Evolutionary conservation across 2,888 invertebrate genomes (phyloP), one percentile per base, ranked within the genome.

Genomic region (Phania funesta): DNA sequence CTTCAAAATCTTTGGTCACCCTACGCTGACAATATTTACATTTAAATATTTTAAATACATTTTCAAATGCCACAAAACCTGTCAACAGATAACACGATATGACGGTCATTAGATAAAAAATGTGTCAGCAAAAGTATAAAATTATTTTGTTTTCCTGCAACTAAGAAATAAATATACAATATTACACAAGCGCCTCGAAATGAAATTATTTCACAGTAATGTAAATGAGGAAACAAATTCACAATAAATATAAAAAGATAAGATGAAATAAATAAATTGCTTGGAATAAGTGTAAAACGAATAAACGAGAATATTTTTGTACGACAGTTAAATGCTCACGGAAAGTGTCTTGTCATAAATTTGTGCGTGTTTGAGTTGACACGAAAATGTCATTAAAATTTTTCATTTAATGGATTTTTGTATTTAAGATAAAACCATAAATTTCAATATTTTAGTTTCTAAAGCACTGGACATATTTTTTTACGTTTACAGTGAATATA

Each of bases 41-140:
- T 3, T 26, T 26, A 5, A 26, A 26, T 26, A 26, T 6, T 5
- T 26, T 26, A n/a, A 18, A 9, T 20, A 32, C n/a, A 16, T 6
- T n/a, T 13, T 35, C 1, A 64, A 70, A 64, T 35, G 18, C 38
- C 56, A 56, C 18, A 13, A 56, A 54, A 65, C 71, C 65, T 71
- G 78, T 58, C 78, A 58, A 50, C 32, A 65, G 38, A 64, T 70
- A 70, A 54, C 35, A 35, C 46, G 32, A 50, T n/a, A 35, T 32
- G 74, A 20, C 20, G 65, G 71, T 62, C 73, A 68, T 65, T 73
- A 50, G 48, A n/a, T 20, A 48, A 64, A 16, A 77, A 73, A 77
- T 64, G 81, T 68, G 68, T 70, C 77, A 62, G 67, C 73, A 77
- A 68, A 41, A 68, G 18, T 22, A 56, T 35, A 35, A 50, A 54